phyloP scores from a whole-genome alignment of 2,888 invertebrate genomes.

The Parthenolecanium corni region DNA sequence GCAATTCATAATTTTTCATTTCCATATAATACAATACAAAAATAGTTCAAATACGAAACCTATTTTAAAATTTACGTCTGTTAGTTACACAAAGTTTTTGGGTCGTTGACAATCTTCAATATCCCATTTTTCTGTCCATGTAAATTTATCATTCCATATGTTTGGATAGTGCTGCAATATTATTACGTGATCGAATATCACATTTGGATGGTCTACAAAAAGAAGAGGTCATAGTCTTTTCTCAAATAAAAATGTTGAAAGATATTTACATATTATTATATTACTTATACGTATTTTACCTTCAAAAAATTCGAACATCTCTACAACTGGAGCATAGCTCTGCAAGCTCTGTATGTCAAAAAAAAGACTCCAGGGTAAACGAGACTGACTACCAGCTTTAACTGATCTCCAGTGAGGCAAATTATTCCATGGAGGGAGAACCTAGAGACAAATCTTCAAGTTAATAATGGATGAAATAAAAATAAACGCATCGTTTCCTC shows the following conservation, averaged over 20 bases:
- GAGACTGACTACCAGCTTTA: slow-evolving; percentile 45
- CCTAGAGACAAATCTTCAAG: slow-evolving; percentile 37
- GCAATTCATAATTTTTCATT: too few relatives aligned
- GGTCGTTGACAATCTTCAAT: slow-evolving; percentile 42
- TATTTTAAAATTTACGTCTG: too few relatives aligned
- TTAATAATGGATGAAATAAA: neutral
- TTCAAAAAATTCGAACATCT: slow-evolving; percentile 66
- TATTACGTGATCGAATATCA: slow-evolving; percentile 61
- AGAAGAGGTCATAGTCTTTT: neutral
- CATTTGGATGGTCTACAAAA: slow-evolving; percentile 28
- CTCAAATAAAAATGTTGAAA: neutral
- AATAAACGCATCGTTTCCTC: neutral
- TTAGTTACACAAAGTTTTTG: neutral
- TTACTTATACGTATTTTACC: slow-evolving; percentile 40
- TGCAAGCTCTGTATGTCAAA: slow-evolving; percentile 72
- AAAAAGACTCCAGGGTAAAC: slow-evolving; percentile 68
- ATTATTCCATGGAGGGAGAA: slow-evolving; percentile 85
- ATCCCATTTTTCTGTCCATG: slow-evolving; percentile 74
- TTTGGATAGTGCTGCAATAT: slow-evolving; percentile 74
- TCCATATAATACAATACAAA: too few relatives aligned
- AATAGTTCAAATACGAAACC: too few relatives aligned
- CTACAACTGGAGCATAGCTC: slow-evolving; percentile 70
- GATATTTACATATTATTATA: neutral
- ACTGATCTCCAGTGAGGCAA: slow-evolving; percentile 78
- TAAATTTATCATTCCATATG: slow-evolving; percentile 51